phyloP scores from a whole-genome alignment of 1,140 invertebrate genomes.

The Papilio helenus region DNA sequence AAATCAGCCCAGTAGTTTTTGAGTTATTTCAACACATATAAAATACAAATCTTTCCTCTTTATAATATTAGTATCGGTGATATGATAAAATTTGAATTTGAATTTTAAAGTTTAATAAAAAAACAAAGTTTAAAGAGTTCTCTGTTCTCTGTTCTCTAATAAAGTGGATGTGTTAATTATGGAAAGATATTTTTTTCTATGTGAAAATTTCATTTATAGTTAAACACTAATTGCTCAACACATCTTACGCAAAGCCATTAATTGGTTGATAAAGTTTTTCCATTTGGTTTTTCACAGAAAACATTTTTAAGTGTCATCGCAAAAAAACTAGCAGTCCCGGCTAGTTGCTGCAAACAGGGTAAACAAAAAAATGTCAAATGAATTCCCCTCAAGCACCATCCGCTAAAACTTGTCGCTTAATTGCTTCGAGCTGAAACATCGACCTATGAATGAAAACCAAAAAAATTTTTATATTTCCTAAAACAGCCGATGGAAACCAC shows the following conservation, averaged over 20 bases:
- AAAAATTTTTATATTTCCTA: conserved; percentile 71
- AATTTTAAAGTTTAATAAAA: no score
- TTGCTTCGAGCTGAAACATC: conserved; percentile 34
- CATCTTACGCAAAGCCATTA: not conserved
- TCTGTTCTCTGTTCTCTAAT: no score
- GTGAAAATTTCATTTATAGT: not conserved
- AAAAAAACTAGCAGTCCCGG: conserved; percentile 28
- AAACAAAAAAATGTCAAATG: conserved; percentile 34
- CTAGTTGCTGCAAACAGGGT: not conserved
- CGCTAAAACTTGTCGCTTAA: conserved; percentile 35
- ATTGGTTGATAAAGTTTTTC: conserved; percentile 12
- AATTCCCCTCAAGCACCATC: conserved; percentile 37
- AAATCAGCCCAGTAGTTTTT: no score
- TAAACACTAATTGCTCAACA: not conserved
- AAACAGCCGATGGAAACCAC: conserved; percentile 71
- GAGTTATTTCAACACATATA: no score
- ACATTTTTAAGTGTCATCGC: conserved; percentile 31
- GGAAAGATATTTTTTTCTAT: not conserved
- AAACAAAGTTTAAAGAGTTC: no score
- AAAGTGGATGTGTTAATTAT: not conserved
- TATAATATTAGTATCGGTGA: no score
- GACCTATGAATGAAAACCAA: conserved; percentile 50
- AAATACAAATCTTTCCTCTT: no score
- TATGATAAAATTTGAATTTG: no score
- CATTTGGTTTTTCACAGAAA: not conserved